Evolutionary conservation across 1,140 invertebrate genomes (phyloP).

Genomic region (Solenopsis fugax): DNA sequence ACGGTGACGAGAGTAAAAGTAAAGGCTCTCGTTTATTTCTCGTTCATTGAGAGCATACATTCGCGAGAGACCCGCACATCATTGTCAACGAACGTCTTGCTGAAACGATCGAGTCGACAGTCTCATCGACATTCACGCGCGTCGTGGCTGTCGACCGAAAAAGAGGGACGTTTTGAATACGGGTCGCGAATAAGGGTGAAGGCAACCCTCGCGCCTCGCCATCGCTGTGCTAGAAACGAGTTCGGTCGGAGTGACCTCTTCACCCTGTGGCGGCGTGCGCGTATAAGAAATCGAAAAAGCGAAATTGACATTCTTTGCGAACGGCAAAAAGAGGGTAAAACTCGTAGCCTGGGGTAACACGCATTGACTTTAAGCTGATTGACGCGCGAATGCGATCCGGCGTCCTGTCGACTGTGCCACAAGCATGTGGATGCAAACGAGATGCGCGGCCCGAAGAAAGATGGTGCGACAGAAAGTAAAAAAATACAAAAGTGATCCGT

Average conservation of each 20-base stretch:
- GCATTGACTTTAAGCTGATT: slow-evolving; percentile 52
- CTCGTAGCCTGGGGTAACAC: not conserved
- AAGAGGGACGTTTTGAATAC: slow-evolving; percentile 54
- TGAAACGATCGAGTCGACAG: slow-evolving; percentile 35
- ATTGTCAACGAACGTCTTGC: slow-evolving; percentile 37
- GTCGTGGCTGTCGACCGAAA: slow-evolving; percentile 25
- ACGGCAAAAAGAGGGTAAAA: not conserved
- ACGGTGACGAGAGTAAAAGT: not conserved
- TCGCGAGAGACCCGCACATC: slow-evolving; percentile 17
- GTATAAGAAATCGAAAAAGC: not conserved
- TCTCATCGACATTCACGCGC: slow-evolving; percentile 14
- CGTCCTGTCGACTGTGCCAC: not conserved
- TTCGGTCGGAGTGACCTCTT: slow-evolving; percentile 29
- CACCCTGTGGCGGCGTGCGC: not conserved
- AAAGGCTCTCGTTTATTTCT: slow-evolving; percentile 34
- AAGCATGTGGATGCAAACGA: not conserved
- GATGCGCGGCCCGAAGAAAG: not conserved
- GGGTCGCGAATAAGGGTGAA: slow-evolving; percentile 7
- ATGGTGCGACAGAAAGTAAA: not conserved
- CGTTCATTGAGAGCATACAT: slow-evolving; percentile 22
- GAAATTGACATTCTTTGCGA: slow-evolving; percentile 21
- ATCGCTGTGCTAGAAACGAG: slow-evolving; percentile 40
- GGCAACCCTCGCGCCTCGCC: not conserved
- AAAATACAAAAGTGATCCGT: not conserved
- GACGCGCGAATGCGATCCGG: slow-evolving; percentile 21